Evolutionary conservation across 2,888 invertebrate genomes (phyloP).

Genomic region (Deilephila porcellus): DNA sequence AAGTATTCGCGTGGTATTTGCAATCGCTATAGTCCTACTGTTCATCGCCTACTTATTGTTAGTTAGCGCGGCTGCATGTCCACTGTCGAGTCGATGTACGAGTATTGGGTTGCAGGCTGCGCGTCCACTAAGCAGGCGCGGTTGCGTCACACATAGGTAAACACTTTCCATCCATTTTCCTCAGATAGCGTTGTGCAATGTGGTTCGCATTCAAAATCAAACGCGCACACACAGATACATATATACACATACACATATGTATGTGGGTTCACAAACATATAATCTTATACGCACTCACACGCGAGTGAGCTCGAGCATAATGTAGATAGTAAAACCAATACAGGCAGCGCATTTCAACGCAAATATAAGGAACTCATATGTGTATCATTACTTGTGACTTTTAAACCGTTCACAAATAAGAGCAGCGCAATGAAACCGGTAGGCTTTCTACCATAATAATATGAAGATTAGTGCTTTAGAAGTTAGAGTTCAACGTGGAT

Average conservation of each 20-base stretch:
- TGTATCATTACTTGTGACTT: too few species aligned
- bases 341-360: neutral
- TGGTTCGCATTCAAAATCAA: slow-evolving; percentile 28
- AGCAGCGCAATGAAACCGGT: too few species aligned
- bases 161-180: slow-evolving; percentile 26
- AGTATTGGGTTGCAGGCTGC: neutral
- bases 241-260: neutral
- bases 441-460: too few species aligned
- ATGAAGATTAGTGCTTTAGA: too few species aligned
- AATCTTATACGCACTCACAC: neutral
- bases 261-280: neutral
- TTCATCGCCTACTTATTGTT: too few species aligned
- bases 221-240: neutral
- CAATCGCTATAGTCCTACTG: too few species aligned
- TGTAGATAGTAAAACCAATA: neutral
- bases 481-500: too few species aligned
- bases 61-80: neutral
- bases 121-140: neutral
- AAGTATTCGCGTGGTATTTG: too few species aligned
- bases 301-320: neutral
- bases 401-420: too few species aligned
- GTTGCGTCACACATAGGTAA: slow-evolving; percentile 8
- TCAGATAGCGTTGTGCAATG: slow-evolving; percentile 19
- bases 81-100: neutral
- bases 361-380: neutral